Conservation (phyloP, 2,113 vertebrate species). For the Mastomys natalensis region DNA sequence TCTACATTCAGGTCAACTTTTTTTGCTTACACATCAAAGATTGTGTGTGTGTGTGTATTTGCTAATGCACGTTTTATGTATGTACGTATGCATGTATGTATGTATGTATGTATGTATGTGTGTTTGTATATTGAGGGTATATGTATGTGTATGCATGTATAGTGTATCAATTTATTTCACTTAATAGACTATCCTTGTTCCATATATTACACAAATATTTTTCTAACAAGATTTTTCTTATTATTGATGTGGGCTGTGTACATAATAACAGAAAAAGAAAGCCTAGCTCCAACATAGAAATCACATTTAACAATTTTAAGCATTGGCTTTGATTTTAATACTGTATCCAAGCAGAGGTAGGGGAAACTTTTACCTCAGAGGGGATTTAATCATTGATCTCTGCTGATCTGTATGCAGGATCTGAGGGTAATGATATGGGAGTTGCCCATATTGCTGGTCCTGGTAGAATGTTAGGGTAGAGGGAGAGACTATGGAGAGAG, state of each 20-base stretch:
- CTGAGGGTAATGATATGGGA: neutral
- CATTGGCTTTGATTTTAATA: conserved; percentile 9
- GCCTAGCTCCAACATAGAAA: neutral
- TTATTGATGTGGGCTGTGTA: neutral
- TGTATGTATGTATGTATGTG: no score
- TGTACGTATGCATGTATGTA: no score
- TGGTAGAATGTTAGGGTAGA: neutral
- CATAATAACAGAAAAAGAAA: neutral
- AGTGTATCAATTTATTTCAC: neutral
- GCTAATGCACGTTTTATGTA: no score
- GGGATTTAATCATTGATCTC: neutral
- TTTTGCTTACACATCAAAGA: neutral
- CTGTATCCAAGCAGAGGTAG: neutral
- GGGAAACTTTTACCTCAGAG: neutral
- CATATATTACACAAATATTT: neutral
- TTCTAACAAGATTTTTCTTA: neutral
- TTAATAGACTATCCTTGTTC: neutral
- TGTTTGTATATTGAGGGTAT: neutral
- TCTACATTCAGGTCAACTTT: neutral
- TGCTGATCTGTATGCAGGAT: neutral
- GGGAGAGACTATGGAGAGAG: neutral
- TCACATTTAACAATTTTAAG: neutral
- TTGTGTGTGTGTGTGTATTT: neutral
- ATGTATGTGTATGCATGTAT: neutral
- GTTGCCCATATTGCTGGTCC: neutral